Conservation (phyloP, 2,888 invertebrate species). For the Ornithoptera alexandrae region DNA sequence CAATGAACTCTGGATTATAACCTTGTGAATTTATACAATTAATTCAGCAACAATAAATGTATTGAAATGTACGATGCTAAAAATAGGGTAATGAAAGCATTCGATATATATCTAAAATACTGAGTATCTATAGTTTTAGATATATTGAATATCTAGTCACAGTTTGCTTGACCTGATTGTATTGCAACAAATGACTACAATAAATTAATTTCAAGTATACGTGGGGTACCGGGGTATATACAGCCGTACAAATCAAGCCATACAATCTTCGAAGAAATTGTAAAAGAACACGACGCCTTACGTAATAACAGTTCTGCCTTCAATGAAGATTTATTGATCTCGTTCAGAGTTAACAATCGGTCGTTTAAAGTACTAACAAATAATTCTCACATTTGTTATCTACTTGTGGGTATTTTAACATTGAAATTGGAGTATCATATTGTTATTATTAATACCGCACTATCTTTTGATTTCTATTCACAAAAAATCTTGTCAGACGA, state of each 20-base stretch:
- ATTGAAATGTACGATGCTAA: not conserved
- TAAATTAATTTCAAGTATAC: slow-evolving; percentile 7
- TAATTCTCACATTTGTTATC: not conserved
- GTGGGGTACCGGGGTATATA: slow-evolving; percentile 20
- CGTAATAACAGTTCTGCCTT: slow-evolving; percentile 21
- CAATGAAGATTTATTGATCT: slow-evolving; percentile 22
- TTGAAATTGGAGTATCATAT: not conserved
- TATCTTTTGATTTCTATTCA: not conserved
- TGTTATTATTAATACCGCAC: not conserved
- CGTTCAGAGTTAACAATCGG: slow-evolving; percentile 4
- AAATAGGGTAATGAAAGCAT: not conserved
- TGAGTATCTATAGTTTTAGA: slow-evolving; percentile 46
- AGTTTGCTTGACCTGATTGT: slow-evolving; percentile 50
- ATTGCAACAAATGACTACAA: slow-evolving; percentile 49
- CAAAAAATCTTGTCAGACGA: not conserved
- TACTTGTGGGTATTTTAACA: not conserved
- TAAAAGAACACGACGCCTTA: slow-evolving; percentile 29
- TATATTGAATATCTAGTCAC: slow-evolving; percentile 58
- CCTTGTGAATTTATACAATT: not conserved
- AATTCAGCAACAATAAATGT: not conserved
- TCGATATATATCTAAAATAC: not conserved
- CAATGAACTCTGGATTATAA: slow-evolving; percentile 35
- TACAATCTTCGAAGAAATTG: slow-evolving; percentile 32
- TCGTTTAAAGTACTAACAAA: not conserved
- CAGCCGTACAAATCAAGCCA: slow-evolving; percentile 26